These are phyloP conservation scores for Lagria hirta DNA, from an alignment of 2,888 invertebrate species.

Conservation along the genomic window DNA sequence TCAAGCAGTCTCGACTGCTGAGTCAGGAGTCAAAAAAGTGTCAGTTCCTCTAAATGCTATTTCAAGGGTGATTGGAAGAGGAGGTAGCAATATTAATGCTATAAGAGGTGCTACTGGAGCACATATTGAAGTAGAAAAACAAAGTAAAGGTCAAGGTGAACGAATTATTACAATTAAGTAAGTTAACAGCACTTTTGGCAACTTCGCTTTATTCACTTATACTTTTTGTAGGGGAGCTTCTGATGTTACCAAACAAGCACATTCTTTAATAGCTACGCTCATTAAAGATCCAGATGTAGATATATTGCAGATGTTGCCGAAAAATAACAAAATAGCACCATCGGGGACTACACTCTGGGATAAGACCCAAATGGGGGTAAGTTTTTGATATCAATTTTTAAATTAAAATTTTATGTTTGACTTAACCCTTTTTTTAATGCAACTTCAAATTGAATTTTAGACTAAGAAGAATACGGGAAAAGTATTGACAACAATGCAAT, in stretches of 20 bases:
- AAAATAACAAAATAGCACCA: constrained; percentile 56
- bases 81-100: constrained; percentile 97
- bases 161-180: constrained; percentile 93
- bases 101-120: constrained; percentile 96
- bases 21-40: constrained; percentile 81
- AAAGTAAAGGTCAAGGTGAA: constrained; percentile 91
- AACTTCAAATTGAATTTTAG: constrained; percentile 31
- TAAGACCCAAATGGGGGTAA: constrained; percentile 58
- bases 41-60: constrained; percentile 93
- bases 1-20: constrained; percentile 52
- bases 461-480: constrained; percentile 52
- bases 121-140: constrained; percentile 98
- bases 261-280: constrained; percentile 84
- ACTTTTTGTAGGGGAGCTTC: constrained; percentile 70
- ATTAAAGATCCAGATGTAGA: constrained; percentile 96
- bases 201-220: constrained; percentile 10
- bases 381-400: constrained; percentile 25
- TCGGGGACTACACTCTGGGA: constrained; percentile 61
- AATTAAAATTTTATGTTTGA: constrained; percentile 9
- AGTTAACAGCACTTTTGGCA: constrained; percentile 41
- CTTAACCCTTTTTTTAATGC: not conserved
- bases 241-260: constrained; percentile 91
- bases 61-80: constrained; percentile 95
- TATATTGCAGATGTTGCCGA: constrained; percentile 77
- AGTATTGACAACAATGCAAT: constrained; percentile 33